Evolutionary conservation across 2,797 vertebrate species (phyloP).

Genomic region (Bovichtus diacanthus): DNA sequence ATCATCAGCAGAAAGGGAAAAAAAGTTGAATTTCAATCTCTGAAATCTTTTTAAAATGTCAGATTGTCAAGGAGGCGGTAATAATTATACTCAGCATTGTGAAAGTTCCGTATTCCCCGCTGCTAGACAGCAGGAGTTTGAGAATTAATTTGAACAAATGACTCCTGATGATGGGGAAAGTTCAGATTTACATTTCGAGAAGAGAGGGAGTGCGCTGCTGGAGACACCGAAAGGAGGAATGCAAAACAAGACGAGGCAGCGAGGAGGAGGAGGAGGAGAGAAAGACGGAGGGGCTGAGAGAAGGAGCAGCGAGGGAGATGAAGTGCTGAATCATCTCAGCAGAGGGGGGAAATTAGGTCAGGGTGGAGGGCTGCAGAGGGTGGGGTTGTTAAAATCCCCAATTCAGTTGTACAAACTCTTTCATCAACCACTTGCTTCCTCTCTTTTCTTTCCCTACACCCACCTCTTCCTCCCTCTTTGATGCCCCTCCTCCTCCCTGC

Average conservation of each 20-base stretch:
- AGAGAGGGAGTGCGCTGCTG: constrained; percentile 23
- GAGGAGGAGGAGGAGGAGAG: constrained; percentile 2
- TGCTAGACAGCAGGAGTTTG: constrained; percentile 30
- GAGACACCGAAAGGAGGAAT: constrained; percentile 27
- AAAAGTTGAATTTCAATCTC: constrained; percentile 7
- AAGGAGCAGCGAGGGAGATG: constrained; percentile 28
- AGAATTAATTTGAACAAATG: constrained; percentile 55
- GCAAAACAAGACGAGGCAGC: constrained; percentile 25
- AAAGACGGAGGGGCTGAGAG: constrained; percentile 3
- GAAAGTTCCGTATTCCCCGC: constrained; percentile 47
- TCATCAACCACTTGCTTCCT: constrained; percentile 69
- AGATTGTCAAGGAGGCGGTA: constrained; percentile 20
- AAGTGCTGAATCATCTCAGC: constrained; percentile 74
- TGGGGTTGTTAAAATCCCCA: constrained; percentile 59
- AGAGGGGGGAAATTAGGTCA: constrained; percentile 67
- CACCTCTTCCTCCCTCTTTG: constrained; percentile 51
- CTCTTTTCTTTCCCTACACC: constrained; percentile 44
- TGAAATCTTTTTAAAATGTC: constrained; percentile 28
- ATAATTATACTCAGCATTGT: constrained; percentile 36
- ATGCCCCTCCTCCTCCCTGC: constrained; percentile 36
- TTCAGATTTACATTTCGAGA: constrained; percentile 42
- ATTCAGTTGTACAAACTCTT: constrained; percentile 65
- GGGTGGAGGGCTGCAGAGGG: constrained; percentile 46
- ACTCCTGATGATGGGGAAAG: constrained; percentile 37
- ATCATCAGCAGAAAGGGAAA: constrained; percentile 20